A percentile compares a stretch with the other conserved stretches of the same genome.
These are phyloP conservation scores for Limnodromus scolopaceus DNA, from an alignment of 2,797 vertebrate genomes.

Conservation along the genomic window DNA sequence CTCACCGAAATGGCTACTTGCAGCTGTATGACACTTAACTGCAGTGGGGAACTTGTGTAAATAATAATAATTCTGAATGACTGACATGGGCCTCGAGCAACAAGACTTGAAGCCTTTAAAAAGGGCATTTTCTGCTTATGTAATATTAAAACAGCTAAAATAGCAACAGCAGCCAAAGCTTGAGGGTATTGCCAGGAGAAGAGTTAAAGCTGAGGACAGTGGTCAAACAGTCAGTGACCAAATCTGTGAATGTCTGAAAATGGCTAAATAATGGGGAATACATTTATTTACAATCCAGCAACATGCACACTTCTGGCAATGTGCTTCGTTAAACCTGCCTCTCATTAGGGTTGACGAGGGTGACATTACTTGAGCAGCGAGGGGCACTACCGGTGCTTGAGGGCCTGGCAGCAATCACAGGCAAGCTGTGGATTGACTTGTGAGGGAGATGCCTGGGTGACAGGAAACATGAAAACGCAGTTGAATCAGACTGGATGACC, in stretches of 20 bases:
- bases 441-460: background rate
- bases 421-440: background rate
- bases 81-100: conserved; percentile 42
- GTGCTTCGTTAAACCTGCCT: background rate
- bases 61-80: conserved; percentile 57
- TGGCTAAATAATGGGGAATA: background rate
- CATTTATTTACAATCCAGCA: background rate
- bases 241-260: background rate
- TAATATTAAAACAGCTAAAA: conserved; percentile 53
- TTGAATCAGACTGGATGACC: background rate
- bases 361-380: background rate
- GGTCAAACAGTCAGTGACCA: background rate
- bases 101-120: conserved; percentile 17
- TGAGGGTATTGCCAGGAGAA: background rate
- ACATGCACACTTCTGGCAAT: background rate
- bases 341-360: background rate
- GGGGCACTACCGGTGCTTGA: background rate
- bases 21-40: background rate
- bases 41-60: conserved; percentile 39
- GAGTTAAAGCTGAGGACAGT: background rate
- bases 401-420: background rate
- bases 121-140: conserved; percentile 43
- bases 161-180: conserved; percentile 50
- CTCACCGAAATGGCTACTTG: background rate
- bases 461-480: background rate